Base-by-base conservation (phyloP, 2,888 invertebrate genomes). In the Protophormia terraenovae region DNA sequence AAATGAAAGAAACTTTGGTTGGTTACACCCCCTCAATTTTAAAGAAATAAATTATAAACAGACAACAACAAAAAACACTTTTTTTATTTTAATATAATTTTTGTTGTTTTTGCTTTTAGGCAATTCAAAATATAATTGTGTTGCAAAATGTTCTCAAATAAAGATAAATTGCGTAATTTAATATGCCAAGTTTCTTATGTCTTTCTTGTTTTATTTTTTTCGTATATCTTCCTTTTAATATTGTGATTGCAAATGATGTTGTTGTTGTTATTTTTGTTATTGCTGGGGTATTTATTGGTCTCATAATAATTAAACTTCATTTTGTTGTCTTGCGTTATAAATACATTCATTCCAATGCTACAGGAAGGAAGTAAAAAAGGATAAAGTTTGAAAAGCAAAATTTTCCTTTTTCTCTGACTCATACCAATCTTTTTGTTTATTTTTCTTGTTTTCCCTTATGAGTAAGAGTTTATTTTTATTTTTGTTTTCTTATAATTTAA, bases 91-190 rank as follows among this genome's bases (percentile, higher is more conserved):
- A n/a, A n/a, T n/a, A n/a, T n/a, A n/a, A n/a, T n/a, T 3, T 29
- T 47, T 27, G 19, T 45, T 32, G 50, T 55, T 67, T 75, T 69
- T 66, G 64, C 77, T 86, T 84, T 79, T 47, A 75, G 81, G 75
- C 78, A 76, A 77, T 78, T 84, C 64, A 64, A 75, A 69, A 81
- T 79, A 81, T 67, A 84, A 83, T 80, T 84, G 86, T 81, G 71
- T 86, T 66, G 79, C 80, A 80, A 85, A 84, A 80, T 83, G 86
- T 84, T 87, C 86, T 73, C 83, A 86, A 87, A 87, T 87, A 87
- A 85, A 86, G 87, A 87, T 87, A 87, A 87, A 87, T 87, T 87
- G 82, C 83, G 86, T 85, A 82, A 86, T 86, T 87, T 87, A 85
- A 87, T 87, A 87, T 86, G 86, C 76, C 86, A 87, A 87, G 76